These are phyloP conservation scores for Agelastica alni DNA, from an alignment of 2,888 invertebrate genomes.

Conservation along the genomic window DNA sequence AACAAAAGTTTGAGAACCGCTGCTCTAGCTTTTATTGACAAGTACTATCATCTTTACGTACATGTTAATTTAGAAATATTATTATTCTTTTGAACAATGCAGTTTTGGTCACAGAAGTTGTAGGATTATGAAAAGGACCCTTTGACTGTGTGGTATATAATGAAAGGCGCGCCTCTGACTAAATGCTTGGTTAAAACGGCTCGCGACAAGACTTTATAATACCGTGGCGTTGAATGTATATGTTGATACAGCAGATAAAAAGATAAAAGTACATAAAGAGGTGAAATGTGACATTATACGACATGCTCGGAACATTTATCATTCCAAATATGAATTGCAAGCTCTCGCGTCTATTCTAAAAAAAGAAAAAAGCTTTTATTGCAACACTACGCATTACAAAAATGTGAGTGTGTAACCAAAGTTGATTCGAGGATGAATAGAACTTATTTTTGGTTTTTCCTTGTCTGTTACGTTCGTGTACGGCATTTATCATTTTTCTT, in stretches of 20 bases:
- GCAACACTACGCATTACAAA: background rate
- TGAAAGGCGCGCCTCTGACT: slow-evolving; percentile 15
- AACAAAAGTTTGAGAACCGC: no score
- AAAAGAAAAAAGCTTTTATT: slow-evolving; percentile 15
- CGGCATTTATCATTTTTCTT: no score
- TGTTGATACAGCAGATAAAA: slow-evolving; percentile 39
- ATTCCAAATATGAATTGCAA: slow-evolving; percentile 14
- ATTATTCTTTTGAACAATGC: no score
- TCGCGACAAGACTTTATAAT: slow-evolving; percentile 29
- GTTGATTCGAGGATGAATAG: no score
- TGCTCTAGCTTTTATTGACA: no score
- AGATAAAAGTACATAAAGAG: slow-evolving; percentile 38
- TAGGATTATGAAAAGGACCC: no score
- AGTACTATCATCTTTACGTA: no score
- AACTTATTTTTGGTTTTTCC: no score
- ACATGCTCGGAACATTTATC: slow-evolving; percentile 33
- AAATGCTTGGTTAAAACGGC: slow-evolving; percentile 15
- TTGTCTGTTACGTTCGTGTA: no score
- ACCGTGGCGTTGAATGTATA: slow-evolving; percentile 17
- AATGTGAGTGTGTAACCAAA: background rate
- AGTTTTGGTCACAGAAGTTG: background rate
- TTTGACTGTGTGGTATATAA: no score
- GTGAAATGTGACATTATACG: slow-evolving; percentile 45
- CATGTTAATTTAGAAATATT: no score
- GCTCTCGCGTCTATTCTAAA: background rate